Base-by-base conservation (phyloP, 1,140 invertebrate species). In the Tetramorium simillimum region DNA sequence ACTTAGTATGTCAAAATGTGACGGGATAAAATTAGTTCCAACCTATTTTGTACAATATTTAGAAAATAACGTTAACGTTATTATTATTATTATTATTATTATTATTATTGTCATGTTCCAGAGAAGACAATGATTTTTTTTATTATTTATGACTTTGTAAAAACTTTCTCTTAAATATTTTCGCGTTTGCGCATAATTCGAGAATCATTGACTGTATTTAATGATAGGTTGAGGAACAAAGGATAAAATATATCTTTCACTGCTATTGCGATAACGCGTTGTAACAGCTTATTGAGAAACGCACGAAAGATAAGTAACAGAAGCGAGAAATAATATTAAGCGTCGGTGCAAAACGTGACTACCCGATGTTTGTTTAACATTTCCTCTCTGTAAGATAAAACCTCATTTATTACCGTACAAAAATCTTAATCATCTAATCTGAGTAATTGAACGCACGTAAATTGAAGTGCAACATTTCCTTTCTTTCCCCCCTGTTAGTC, bases 401-500 rank as follows among this genome's bases (percentile, higher is more conserved):
- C 12, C 14, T 69, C 21, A 69, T 69, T 69, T 49, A 49, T 46
- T 40, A 67, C 63, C 14, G 5, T 24, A 7, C 12, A 24, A 69
- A 69, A 69, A 16, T 43, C n/a, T 46, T 16, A 69, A 69, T 69
- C n/a, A 69, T 46, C 40, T 69, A 24, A 69, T 69, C 65, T 16
- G 21, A 46, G 40, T 69, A 49, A 69, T 24, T 49, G 65, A 37
- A 69, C 65, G 40, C 40, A 46, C 43, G 14, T 49, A 69, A 49
- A 69, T 16, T 49, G 3, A 28, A 69, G 40, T 69, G 21, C 43
- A 69, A 46, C 40, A 18, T 69, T 49, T 43, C 18, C 18, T 18
- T 28, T 37, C 33, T 46, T 56, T 6, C 12, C 40, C 65, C 43
- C n/a, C 65, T 46, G 5, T 43, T 43, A 5, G 21, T 21, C 6